Percentiles rank a stretch among this genome's conserved stretches.
phyloP scores from a whole-genome alignment of 2,888 invertebrate species.

The Cheilosia vulpina region DNA sequence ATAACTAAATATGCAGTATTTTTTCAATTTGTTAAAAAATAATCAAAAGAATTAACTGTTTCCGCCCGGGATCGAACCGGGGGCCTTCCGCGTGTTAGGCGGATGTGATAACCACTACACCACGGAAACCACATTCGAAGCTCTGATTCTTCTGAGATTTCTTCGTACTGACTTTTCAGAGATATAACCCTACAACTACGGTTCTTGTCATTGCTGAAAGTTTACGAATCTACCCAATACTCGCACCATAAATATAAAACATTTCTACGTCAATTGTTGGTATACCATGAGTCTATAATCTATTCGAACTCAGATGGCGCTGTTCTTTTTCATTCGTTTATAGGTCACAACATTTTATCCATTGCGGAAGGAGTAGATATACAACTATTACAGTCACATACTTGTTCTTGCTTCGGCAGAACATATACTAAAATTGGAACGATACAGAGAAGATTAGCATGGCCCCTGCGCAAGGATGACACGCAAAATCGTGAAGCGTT shows the following conservation, averaged over 20 bases:
- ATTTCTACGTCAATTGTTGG: not conserved
- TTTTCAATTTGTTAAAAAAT: not conserved
- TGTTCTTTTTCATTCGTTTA: not conserved
- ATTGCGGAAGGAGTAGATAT: fast-evolving
- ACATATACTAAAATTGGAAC: slow-evolving; percentile 95
- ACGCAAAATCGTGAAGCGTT: slow-evolving; percentile 96
- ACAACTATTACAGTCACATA: fast-evolving
- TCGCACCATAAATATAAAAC: not conserved
- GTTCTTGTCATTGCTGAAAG: not conserved
- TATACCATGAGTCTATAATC: too few relatives aligned
- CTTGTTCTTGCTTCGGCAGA: slow-evolving; percentile 90
- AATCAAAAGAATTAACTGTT: slow-evolving; percentile 76
- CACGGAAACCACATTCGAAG: slow-evolving; percentile 79
- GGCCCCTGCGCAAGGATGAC: slow-evolving; percentile 96
- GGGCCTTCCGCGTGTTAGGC: slow-evolving; percentile 85
- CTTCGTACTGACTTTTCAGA: fast-evolving
- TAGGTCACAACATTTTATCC: slow-evolving; percentile 77
- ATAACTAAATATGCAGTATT: too few relatives aligned
- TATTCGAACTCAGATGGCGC: slow-evolving; percentile 5
- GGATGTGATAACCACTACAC: slow-evolving; percentile 84
- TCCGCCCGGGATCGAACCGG: slow-evolving; percentile 84
- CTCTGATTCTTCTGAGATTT: fast-evolving
- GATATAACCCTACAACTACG: not conserved
- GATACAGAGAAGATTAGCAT: slow-evolving; percentile 97
- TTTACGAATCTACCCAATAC: too few relatives aligned